phyloP scores from a whole-genome alignment of 2,888 invertebrate species.

The Sarcophaga carnaria region DNA sequence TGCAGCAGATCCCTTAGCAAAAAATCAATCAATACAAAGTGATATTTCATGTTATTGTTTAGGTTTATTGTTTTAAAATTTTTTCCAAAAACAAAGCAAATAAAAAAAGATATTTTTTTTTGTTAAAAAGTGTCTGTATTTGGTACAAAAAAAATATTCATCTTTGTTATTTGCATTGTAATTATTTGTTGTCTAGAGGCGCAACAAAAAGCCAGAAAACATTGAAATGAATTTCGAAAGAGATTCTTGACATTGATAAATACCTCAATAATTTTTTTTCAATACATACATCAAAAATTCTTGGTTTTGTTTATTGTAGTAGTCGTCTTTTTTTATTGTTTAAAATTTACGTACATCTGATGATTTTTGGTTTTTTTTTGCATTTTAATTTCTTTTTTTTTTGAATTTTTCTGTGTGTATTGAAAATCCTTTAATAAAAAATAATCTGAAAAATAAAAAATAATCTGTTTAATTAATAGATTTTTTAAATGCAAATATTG shows the following conservation, averaged over 20 bases:
- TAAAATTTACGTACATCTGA: too few relatives aligned
- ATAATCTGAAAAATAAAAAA: too few relatives aligned
- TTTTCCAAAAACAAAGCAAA: conserved; percentile 9
- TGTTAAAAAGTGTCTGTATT: not conserved
- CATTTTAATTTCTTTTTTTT: too few relatives aligned
- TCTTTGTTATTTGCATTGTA: conserved; percentile 5
- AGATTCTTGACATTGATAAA: conserved; percentile 41
- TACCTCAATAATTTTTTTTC: not conserved
- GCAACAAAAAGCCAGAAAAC: conserved; percentile 17
- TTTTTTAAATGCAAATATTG: too few relatives aligned
- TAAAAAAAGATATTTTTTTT: conserved; percentile 11
- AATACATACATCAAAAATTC: not conserved
- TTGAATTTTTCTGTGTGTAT: too few relatives aligned
- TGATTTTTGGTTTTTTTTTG: too few relatives aligned
- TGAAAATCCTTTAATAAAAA: too few relatives aligned
- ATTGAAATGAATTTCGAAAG: conserved; percentile 9
- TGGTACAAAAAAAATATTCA: conserved; percentile 1
- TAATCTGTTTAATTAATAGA: too few relatives aligned
- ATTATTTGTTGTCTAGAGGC: not conserved
- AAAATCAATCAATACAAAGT: conserved; percentile 41
- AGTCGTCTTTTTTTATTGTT: not conserved
- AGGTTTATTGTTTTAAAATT: conserved; percentile 8
- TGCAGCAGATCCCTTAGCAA: not conserved
- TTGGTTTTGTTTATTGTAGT: not conserved
- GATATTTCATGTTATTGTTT: conserved; percentile 22